Evolutionary conservation across 1,140 invertebrate species (phyloP).

Genomic region (Apis mellifera): DNA sequence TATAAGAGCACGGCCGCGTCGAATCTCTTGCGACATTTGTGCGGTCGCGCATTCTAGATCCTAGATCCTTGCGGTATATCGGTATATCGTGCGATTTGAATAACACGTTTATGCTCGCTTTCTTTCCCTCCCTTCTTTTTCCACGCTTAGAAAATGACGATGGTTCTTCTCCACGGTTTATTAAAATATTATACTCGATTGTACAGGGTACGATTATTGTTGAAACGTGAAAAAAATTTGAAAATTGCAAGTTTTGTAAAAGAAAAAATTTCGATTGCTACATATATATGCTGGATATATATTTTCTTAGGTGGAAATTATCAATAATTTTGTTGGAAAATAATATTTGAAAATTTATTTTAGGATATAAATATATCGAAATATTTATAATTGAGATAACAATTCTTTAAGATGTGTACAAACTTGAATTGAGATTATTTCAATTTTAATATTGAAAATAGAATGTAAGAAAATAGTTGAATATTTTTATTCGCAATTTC

Average conservation of each 20-base stretch:
- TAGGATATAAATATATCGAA: no score
- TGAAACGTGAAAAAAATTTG: no score
- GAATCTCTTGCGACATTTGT: conserved; percentile 46
- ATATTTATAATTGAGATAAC: no score
- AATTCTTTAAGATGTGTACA: no score
- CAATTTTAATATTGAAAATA: no score
- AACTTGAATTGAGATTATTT: no score
- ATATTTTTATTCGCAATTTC: no score
- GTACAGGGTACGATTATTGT: no score
- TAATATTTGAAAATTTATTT: not conserved
- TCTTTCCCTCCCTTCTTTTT: not conserved
- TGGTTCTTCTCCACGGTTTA: not conserved
- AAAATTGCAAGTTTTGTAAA: no score
- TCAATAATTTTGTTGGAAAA: not conserved
- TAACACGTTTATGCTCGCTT: conserved; percentile 28
- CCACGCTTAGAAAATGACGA: not conserved
- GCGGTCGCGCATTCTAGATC: conserved; percentile 47
- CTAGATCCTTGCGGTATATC: conserved; percentile 36
- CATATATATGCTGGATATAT: no score
- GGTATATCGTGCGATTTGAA: conserved; percentile 23
- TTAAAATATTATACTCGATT: not conserved
- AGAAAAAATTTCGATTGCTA: no score
- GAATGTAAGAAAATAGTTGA: no score
- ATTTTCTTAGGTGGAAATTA: not conserved
- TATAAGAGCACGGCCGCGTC: not conserved